Evolutionary conservation across 2,888 invertebrate genomes (phyloP).

Genomic region (Catonia carolina): DNA sequence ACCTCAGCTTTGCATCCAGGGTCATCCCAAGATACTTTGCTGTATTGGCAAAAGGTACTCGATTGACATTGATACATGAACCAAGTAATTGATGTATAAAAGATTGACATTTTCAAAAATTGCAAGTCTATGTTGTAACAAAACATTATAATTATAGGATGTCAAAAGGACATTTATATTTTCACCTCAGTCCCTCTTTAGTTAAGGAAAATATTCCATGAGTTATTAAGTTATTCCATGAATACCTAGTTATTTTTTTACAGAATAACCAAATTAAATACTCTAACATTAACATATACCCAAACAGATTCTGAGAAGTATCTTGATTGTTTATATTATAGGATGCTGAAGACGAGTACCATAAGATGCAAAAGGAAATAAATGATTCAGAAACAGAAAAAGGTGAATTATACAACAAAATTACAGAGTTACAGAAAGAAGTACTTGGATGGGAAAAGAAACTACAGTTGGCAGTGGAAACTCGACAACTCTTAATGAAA

Average conservation of each 20-base stretch:
- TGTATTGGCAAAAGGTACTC: no score
- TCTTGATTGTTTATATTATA: constrained; percentile 37
- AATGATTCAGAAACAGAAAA: constrained; percentile 60
- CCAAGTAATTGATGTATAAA: no score
- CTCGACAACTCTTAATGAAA: constrained; percentile 58
- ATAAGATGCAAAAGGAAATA: constrained; percentile 62
- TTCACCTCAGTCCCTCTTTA: no score
- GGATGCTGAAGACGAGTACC: constrained; percentile 61
- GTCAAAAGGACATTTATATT: no score
- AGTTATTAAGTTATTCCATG: no score
- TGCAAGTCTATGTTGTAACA: no score
- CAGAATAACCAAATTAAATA: constrained; percentile 16
- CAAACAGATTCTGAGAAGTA: background rate
- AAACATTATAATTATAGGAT: no score
- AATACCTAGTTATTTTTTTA: constrained; percentile 12
- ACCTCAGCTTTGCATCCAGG: no score
- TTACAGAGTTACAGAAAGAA: constrained; percentile 58
- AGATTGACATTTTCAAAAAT: no score
- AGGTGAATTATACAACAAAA: constrained; percentile 53
- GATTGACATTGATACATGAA: no score
- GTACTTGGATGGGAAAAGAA: constrained; percentile 77
- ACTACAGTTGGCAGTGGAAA: constrained; percentile 60
- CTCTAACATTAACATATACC: background rate
- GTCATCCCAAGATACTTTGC: no score
- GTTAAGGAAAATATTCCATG: no score